phyloP scores from a whole-genome alignment of 23 tunicate species.

The Trididemnum nubilum region DNA sequence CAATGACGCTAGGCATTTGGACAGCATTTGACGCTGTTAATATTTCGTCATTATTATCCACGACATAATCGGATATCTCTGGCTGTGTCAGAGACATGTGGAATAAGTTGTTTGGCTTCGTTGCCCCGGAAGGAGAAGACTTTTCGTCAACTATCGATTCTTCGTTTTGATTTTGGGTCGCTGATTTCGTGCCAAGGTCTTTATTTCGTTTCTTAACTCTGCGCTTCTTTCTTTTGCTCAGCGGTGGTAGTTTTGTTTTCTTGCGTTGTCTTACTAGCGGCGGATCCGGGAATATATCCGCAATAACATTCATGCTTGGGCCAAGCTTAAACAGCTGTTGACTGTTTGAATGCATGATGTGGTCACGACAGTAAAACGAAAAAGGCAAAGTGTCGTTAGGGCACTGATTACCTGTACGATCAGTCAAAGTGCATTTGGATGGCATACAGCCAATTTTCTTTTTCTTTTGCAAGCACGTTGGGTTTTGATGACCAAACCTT shows the following conservation, averaged over 20 bases:
- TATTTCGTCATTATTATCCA: constrained; percentile 25
- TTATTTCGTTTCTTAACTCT: constrained; percentile 29
- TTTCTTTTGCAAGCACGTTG: not conserved
- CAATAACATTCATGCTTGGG: constrained; percentile 52
- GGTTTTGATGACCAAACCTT: not conserved
- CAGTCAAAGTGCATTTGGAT: constrained; percentile 5
- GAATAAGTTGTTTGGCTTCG: too few relatives aligned
- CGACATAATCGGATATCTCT: not conserved
- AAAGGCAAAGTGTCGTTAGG: constrained; percentile 42
- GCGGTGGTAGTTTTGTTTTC: constrained; percentile 74
- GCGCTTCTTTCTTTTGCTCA: constrained; percentile 63
- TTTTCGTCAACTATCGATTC: not conserved
- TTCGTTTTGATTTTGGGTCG: not conserved
- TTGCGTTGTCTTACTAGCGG: constrained; percentile 46
- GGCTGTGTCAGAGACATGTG: not conserved
- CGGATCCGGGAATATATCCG: constrained; percentile 78
- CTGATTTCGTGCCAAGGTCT: not conserved
- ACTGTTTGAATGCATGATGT: constrained; percentile 69
- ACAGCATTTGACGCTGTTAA: not conserved
- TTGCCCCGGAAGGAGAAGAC: not conserved
- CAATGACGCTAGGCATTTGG: not conserved
- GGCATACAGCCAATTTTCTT: not conserved
- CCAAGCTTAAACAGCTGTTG: constrained; percentile 66
- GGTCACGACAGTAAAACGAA: constrained; percentile 62
- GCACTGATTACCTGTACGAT: constrained; percentile 48